These are phyloP conservation scores for Phengaris arion DNA, from an alignment of 2,888 invertebrate species.

Conservation along the genomic window DNA sequence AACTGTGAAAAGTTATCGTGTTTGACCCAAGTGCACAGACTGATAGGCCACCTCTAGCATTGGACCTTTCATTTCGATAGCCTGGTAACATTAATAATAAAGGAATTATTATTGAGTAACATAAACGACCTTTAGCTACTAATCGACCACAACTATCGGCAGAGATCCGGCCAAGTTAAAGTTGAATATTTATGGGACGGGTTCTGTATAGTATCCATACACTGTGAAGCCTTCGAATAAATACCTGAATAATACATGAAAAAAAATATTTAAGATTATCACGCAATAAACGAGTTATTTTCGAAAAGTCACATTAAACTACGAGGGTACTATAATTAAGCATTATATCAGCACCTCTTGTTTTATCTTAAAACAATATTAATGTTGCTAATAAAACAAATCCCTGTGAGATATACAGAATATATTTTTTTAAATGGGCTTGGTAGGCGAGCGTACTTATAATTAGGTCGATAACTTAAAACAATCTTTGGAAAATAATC, in stretches of 20 bases:
- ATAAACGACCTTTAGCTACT: constrained; percentile 18
- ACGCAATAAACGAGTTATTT: background rate
- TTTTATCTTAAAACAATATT: background rate
- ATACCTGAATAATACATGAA: too few species aligned
- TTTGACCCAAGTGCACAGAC: background rate
- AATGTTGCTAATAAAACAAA: background rate
- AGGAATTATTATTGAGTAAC: constrained; percentile 17
- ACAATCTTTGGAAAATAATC: too few species aligned
- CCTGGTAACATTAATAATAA: constrained; percentile 19
- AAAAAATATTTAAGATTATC: too few species aligned
- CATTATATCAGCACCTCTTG: background rate
- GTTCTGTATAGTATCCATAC: background rate
- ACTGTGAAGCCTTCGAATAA: too few species aligned
- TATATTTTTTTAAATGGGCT: too few species aligned
- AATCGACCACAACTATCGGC: background rate
- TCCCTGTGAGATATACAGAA: too few species aligned
- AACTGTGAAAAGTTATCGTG: constrained; percentile 17
- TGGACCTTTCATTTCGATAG: constrained; percentile 6
- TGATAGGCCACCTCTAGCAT: constrained; percentile 16
- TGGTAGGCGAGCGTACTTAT: too few species aligned
- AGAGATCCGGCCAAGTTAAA: constrained; percentile 5
- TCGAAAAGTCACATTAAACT: background rate
- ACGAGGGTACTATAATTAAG: background rate
- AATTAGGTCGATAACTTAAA: too few species aligned
- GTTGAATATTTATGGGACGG: background rate